Conservation (phyloP, 2,888 invertebrate species). For the Pristionchus mayeri region DNA sequence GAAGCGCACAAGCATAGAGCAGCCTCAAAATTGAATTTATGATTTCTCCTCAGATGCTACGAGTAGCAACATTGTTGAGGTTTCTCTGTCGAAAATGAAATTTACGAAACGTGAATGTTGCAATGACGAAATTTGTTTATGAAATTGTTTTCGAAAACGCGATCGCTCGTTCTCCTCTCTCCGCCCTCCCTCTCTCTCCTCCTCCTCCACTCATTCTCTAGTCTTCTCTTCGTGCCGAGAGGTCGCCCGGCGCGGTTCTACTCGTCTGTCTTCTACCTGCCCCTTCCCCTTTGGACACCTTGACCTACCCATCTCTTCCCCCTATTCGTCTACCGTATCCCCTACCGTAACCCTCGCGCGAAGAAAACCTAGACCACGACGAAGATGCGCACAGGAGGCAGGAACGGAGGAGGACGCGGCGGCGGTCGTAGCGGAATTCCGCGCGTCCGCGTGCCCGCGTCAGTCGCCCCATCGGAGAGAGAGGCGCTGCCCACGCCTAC, state of each 20-base stretch:
- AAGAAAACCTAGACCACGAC: not conserved
- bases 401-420: not conserved
- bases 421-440: not conserved
- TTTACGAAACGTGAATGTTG: not conserved
- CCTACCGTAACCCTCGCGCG: not conserved
- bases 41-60: too few species aligned
- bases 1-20: too few species aligned
- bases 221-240: constrained; percentile 6
- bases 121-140: not conserved
- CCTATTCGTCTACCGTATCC: not conserved
- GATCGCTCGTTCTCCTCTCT: not conserved
- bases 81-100: not conserved
- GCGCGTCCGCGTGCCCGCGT: constrained; percentile 24
- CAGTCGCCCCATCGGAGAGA: too few species aligned
- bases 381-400: not conserved
- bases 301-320: not conserved
- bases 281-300: not conserved
- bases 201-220: not conserved
- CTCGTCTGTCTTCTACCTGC: not conserved
- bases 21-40: too few species aligned
- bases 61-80: not conserved
- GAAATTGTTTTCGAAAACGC: constrained; percentile 14
- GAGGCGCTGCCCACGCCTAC: not conserved
- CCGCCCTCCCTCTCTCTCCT: not conserved
- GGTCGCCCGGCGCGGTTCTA: constrained; percentile 16